phyloP scores from a whole-genome alignment of 2,888 invertebrate species.

The Pachymerium ferrugineum region DNA sequence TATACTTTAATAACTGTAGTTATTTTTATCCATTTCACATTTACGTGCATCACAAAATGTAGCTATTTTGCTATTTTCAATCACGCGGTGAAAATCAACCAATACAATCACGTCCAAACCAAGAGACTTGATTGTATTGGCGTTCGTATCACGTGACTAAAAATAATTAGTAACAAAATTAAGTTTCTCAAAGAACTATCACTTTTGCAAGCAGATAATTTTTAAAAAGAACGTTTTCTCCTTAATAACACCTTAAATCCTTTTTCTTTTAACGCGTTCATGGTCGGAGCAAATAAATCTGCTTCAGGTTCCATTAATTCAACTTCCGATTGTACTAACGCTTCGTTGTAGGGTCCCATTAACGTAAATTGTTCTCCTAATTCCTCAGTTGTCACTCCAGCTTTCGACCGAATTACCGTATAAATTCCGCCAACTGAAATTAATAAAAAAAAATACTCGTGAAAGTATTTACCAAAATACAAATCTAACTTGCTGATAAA shows the following conservation, averaged over 20 bases:
- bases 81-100: too few species aligned
- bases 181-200: neutral
- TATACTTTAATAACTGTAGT: too few species aligned
- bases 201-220: neutral
- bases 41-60: too few species aligned
- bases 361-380: slow-evolving; percentile 96
- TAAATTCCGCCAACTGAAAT: slow-evolving; percentile 95
- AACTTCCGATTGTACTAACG: slow-evolving; percentile 87
- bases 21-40: too few species aligned
- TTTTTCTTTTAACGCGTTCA: slow-evolving; percentile 68
- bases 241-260: slow-evolving; percentile 69
- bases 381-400: slow-evolving; percentile 92
- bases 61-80: too few species aligned
- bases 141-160: neutral
- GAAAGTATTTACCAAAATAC: neutral
- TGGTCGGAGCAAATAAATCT: slow-evolving; percentile 67
- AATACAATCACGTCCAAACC: too few species aligned
- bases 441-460: neutral
- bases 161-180: neutral
- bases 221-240: neutral
- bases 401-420: slow-evolving; percentile 96
- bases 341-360: slow-evolving; percentile 90
- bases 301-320: slow-evolving; percentile 81
- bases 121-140: too few species aligned
- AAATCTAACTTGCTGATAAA: too few species aligned